Evolutionary conservation across 2,797 vertebrate species (phyloP), one percentile per base, ranked within the genome.

Genomic region (Chelon auratus): DNA sequence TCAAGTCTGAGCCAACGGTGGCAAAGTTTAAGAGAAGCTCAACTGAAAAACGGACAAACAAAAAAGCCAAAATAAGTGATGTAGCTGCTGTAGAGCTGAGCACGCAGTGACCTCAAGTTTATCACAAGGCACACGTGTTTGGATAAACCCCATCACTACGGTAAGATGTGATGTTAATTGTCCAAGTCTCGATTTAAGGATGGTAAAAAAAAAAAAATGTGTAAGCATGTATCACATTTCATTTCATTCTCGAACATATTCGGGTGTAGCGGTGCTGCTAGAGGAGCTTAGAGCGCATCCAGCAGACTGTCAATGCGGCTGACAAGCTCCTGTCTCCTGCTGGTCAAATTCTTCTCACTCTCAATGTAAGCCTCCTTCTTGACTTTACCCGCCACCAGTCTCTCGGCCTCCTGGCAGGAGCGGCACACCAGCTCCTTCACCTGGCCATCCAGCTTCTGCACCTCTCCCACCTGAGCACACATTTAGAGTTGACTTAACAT

Each of bases 331-430:
- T 97, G 97, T 43, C 97, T 96, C 93, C 95, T 97, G 89, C 82
- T 84, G 9, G 93, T 93, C 89, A 97, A 94, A 53, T 90, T 93
- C 93, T 97, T 99, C 89, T 99, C 98, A 0, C 95, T 97, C 81
- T 99, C 96, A 0, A 99, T 94, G 92, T 99, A 99, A 0, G 96
- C 95, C 79, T 99, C 97, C 89, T 98, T 99, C 95, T 99, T 99
- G 43, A 99, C 95, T 83, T 99, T 99, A 17, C 97, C 97, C 0
- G 96, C 96, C 53, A 99, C 98, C 82, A 99, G 93, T 8, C 98
- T 94, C 90, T 99, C 98, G 0, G 98, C 97, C 87, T 99, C 98
- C 47, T 96, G 95, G 0, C 96, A 96, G 0, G 96, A 96, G 81
- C 97, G 98, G 24, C 95, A 92, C 47, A 97, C 97, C 37, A 97